Conservation (phyloP, 2,797 vertebrate species). For the Centropyge bicolor region DNA sequence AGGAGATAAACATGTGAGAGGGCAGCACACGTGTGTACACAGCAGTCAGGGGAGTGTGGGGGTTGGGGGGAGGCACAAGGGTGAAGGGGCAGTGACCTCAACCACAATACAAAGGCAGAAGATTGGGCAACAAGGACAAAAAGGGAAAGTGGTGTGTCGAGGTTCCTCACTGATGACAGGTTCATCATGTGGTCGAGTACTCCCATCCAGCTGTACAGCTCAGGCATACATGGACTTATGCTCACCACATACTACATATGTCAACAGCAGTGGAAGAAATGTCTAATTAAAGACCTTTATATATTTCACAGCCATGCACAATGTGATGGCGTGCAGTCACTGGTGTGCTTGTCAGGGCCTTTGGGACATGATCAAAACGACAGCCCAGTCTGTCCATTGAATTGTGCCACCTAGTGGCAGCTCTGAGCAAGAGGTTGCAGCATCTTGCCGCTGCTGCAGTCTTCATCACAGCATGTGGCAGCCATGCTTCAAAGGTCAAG, state of each 20-base stretch:
- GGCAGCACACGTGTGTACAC: slow-evolving; percentile 70
- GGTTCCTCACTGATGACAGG: neutral
- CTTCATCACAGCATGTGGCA: slow-evolving; percentile 19
- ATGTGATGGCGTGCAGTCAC: neutral
- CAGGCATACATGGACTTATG: neutral
- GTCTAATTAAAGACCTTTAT: neutral
- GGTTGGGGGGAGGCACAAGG: neutral
- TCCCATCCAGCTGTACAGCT: neutral
- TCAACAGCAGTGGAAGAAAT: no score
- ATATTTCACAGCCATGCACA: neutral
- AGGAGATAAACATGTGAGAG: slow-evolving; percentile 78
- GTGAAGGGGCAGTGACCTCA: slow-evolving; percentile 58
- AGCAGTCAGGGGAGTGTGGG: neutral
- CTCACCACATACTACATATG: neutral
- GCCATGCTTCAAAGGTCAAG: slow-evolving; percentile 38
- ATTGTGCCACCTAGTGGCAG: slow-evolving; percentile 59
- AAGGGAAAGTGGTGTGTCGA: neutral
- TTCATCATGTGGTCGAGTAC: neutral
- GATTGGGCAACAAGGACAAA: slow-evolving; percentile 15
- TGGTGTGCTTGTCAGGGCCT: neutral
- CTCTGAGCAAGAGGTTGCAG: neutral
- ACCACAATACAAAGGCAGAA: slow-evolving; percentile 29
- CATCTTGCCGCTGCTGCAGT: neutral
- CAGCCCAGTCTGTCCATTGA: neutral
- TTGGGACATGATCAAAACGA: neutral